A percentile compares a stretch with the other conserved stretches of the same genome.
These are phyloP conservation scores for Nebria salina DNA, from an alignment of 2,888 invertebrate genomes.

Conservation along the genomic window DNA sequence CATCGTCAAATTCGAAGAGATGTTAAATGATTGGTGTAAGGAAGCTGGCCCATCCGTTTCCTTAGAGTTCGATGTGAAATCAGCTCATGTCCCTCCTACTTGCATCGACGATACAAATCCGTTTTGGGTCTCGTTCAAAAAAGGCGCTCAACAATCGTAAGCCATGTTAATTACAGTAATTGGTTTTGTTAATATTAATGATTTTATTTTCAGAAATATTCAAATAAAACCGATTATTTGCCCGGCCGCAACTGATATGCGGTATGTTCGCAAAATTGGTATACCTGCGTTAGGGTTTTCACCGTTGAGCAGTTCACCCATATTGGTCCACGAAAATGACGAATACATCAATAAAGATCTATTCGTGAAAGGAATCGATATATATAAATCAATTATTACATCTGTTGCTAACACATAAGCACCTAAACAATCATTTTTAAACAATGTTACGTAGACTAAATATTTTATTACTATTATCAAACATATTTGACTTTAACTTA, in stretches of 20 bases:
- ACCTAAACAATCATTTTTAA: neutral
- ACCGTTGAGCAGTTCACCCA: slow-evolving; percentile 39
- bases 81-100: slow-evolving; percentile 63
- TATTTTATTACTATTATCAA: too few relatives aligned
- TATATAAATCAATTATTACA: slow-evolving; percentile 37
- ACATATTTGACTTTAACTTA: too few relatives aligned
- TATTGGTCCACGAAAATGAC: slow-evolving; percentile 38
- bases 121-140: slow-evolving; percentile 71
- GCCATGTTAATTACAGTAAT: slow-evolving; percentile 32
- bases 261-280: slow-evolving; percentile 51
- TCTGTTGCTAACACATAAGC: slow-evolving; percentile 37
- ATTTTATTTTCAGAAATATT: slow-evolving; percentile 33
- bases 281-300: slow-evolving; percentile 45
- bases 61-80: slow-evolving; percentile 66
- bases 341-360: slow-evolving; percentile 43
- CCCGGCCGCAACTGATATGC: slow-evolving; percentile 51
- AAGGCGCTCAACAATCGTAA: slow-evolving; percentile 63
- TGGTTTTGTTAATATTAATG: neutral
- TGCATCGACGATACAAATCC: slow-evolving; percentile 66
- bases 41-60: slow-evolving; percentile 70
- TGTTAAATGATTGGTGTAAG: slow-evolving; percentile 61
- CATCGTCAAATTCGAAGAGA: slow-evolving; percentile 68
- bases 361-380: slow-evolving; percentile 46
- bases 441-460: too few relatives aligned
- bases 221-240: slow-evolving; percentile 32